Base-by-base conservation (phyloP, 53 echinoderm and acorn worm species). In the Zoroaster sp. region DNA sequence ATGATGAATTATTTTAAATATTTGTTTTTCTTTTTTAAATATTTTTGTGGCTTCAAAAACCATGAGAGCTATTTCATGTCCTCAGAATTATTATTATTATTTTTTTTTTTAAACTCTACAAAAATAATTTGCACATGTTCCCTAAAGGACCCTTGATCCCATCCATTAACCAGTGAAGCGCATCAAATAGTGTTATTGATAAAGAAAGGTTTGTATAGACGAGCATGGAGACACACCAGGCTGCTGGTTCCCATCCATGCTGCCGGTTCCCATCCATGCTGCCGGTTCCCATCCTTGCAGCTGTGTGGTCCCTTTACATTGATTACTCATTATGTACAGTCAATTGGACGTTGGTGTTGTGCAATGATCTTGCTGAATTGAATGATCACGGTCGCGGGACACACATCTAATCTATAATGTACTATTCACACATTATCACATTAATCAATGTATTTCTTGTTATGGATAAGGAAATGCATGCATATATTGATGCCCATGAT, bases 251-350 rank as follows among this genome's bases (percentile, higher is more conserved):
- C 31, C 67, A 18, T 40, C 20, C 43, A 17, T 12, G 40, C 82
- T 66, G 82, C 82, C 66, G 67, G 82, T 9, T 30, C 17, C 31
- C 67, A 18, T 40, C 20, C 43, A 17, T 12, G 40, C 82, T 66
- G 82, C 82, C 66, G 67, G 82, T 9, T 30, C 17, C 31, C 67
- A 18, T 40, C 20, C 43, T 20, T 33, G 20, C 18, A 38, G 0
- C 78, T 53, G 34, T 18, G 77, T 15, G 77, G 80, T 42, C 39
- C 13, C 28, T 28, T 9, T 11, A 17, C 80, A 82, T 82, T 82
- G 82, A 68, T 82, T 82, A 40, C 66, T 82, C 23, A 82, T 82
- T 67, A 45, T 31, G 66, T 38, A 78, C n/a, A 21, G 63, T 37
- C 3, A 59, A 78, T 59, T 59, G 55, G 23, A 35, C 0, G 59